These are phyloP conservation scores for Ceyx margarethae DNA, from an alignment of 2,113 vertebrate genomes.

Conservation along the genomic window DNA sequence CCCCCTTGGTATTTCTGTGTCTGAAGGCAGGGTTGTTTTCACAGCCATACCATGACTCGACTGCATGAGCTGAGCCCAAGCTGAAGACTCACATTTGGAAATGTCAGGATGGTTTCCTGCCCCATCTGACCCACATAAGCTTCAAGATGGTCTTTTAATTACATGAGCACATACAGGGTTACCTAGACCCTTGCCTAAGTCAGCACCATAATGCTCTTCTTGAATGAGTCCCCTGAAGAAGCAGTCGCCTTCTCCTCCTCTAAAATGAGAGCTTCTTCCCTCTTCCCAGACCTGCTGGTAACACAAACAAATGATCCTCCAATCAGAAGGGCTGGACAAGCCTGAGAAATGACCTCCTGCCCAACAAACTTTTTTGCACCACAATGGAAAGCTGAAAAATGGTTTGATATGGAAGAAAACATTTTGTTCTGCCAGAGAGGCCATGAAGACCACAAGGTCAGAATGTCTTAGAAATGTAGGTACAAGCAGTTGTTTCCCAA, in stretches of 20 bases:
- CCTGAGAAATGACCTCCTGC: neutral
- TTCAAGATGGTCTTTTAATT: neutral
- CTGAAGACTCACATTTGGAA: neutral
- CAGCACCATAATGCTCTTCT: neutral
- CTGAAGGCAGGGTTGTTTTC: neutral
- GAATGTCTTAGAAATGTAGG: neutral
- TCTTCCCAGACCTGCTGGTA: neutral
- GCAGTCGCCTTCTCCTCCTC: neutral
- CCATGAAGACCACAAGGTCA: neutral
- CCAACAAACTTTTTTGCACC: neutral
- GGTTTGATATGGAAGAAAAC: neutral
- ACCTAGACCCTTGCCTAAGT: neutral
- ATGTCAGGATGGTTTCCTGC: neutral
- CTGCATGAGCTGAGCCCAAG: neutral
- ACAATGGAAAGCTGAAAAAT: neutral
- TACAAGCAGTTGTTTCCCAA: neutral
- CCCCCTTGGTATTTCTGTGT: rapidly evolving
- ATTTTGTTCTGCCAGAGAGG: constrained; percentile 14
- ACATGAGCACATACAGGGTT: rapidly evolving
- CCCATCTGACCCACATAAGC: neutral
- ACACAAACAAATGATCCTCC: neutral
- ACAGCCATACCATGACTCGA: too few relatives aligned
- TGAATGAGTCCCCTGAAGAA: rapidly evolving
- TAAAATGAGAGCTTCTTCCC: rapidly evolving
- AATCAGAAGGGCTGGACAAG: neutral